These are phyloP conservation scores for Mormyrus iriodes DNA, from an alignment of 2,113 vertebrate species.

Conservation along the genomic window DNA sequence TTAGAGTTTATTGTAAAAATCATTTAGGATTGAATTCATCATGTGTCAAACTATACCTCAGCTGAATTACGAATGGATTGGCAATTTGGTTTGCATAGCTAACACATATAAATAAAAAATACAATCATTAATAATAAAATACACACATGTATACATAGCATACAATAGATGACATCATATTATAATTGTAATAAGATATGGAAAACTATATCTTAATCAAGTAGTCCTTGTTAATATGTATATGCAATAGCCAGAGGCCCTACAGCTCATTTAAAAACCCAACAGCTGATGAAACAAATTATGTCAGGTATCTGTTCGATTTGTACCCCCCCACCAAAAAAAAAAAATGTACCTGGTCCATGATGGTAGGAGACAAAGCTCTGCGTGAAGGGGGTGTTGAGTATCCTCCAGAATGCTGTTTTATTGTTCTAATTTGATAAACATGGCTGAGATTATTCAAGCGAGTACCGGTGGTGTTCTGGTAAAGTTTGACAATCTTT, in stretches of 20 bases:
- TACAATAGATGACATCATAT: background rate
- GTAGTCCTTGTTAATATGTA: too few relatives aligned
- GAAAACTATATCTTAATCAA: background rate
- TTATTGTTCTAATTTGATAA: background rate
- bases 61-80: background rate
- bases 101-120: background rate
- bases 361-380: background rate
- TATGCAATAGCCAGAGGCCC: background rate
- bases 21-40: background rate
- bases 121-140: background rate
- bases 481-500: background rate
- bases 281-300: background rate
- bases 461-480: too few relatives aligned
- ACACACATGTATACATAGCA: background rate
- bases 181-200: background rate
- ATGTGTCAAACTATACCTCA: background rate
- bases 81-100: background rate
- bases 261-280: background rate
- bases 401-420: too few relatives aligned
- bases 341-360: background rate
- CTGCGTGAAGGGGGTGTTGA: background rate
- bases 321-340: fast-evolving
- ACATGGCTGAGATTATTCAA: background rate
- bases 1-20: background rate
- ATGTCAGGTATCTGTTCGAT: background rate